Evolutionary conservation across 2,888 invertebrate species (phyloP).

Genomic region (Ectobius pallidus): DNA sequence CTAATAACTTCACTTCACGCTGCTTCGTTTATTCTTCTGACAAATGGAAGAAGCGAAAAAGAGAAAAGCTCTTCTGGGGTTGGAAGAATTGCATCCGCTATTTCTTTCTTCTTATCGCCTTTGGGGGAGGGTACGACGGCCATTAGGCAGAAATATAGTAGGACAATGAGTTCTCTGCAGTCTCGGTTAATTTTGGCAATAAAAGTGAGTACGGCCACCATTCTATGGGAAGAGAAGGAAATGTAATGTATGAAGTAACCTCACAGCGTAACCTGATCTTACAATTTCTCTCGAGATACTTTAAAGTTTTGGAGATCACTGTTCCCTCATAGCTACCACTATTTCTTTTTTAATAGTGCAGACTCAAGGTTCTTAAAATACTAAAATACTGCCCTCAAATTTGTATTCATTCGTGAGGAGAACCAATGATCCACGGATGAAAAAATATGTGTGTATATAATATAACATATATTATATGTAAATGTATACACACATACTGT

Average conservation of each 20-base stretch:
- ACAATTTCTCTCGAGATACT: too few species aligned
- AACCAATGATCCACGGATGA: too few species aligned
- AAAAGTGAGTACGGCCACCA: slow-evolving; percentile 2
- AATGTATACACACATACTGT: too few species aligned
- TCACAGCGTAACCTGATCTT: not conserved
- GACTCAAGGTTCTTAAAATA: too few species aligned
- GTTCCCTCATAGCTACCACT: too few species aligned
- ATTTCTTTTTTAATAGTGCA: too few species aligned
- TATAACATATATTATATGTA: too few species aligned
- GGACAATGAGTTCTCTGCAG: slow-evolving; percentile 20
- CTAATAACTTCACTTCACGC: not conserved
- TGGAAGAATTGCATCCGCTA: not conserved
- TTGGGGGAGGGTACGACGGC: slow-evolving; percentile 5
- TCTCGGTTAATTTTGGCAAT: slow-evolving; percentile 33
- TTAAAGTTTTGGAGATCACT: too few species aligned
- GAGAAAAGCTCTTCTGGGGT: not conserved
- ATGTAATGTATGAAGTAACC: not conserved
- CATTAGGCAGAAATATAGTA: slow-evolving; percentile 32
- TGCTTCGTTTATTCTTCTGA: not conserved
- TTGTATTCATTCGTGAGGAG: too few species aligned
- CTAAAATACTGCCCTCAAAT: too few species aligned
- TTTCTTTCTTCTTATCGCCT: slow-evolving; percentile 33
- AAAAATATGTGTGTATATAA: too few species aligned
- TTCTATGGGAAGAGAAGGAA: not conserved
- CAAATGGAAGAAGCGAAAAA: not conserved